Base-by-base conservation (phyloP, 2,113 vertebrate genomes). In the Odontesthes bonariensis region DNA sequence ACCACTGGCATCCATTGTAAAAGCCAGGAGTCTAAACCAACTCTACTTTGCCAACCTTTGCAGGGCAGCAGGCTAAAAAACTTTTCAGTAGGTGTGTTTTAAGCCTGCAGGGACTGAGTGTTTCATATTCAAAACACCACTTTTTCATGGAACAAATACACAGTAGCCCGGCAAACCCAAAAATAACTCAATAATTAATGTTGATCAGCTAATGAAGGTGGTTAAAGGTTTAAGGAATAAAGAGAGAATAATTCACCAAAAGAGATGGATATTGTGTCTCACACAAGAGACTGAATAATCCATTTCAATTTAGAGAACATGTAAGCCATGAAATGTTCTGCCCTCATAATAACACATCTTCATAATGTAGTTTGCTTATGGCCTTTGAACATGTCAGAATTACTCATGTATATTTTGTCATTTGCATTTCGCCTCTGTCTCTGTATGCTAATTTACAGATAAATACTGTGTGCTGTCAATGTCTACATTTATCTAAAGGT, bases 351-450 rank as follows among this genome's bases (percentile, higher is more conserved):
- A n/a, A n/a, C 42, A 65, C 69, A 69, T 68, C 59, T 81, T 53
- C 9, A 23, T 32, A 61, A 54, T 58, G 35, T 9, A 23, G n/a
- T 59, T 79, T 61, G 74, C 73, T 73, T 22, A 38, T 33, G 63
- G 85, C 61, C 8, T 64, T 49, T 35, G 10, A 31, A 63, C 66
- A 47, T 53, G 51, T 31, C 59, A 13, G 60, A 40, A 54, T 61
- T 42, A 42, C 56, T 56, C 14, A 47, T 81, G 31, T 78, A 59
- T 20, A 31, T 46, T 23, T 6, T 17, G 19, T 16, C 65, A 77
- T 86, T 66, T 63, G 55, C 61, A 84, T 85, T 73, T 63, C 23
- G 57, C 75, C 77, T 74, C 38, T 14, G 51, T 56, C n/a, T 42
- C 23, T 61, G n/a, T 56, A 77, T 69, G 69, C n/a, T 66, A 77